Evolutionary conservation across 2,113 vertebrate genomes (phyloP).

Genomic region (Bombycilla garrulus): DNA sequence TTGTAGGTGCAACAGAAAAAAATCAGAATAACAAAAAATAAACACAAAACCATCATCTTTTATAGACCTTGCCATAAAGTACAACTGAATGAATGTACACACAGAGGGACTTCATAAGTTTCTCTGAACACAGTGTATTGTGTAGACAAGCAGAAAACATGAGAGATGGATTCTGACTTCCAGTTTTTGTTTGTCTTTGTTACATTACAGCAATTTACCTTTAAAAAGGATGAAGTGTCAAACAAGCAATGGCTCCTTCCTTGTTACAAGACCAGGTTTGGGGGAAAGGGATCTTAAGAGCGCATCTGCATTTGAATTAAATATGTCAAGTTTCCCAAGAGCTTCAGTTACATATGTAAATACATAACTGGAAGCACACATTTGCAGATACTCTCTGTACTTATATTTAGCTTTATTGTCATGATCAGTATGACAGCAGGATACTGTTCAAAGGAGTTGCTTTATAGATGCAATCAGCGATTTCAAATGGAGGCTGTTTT

Average conservation of each 20-base stretch:
- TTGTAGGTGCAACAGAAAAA: background rate
- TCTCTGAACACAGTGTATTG: background rate
- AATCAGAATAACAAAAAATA: background rate
- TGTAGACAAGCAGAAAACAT: background rate
- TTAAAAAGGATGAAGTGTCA: background rate
- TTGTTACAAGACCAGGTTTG: background rate
- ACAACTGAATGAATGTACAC: background rate
- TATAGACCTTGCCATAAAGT: background rate
- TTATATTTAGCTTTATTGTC: conserved; percentile 22
- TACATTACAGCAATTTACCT: background rate
- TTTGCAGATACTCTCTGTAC: background rate
- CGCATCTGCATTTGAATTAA: background rate
- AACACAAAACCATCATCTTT: background rate
- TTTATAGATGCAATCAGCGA: conserved; percentile 24
- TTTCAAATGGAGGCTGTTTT: conserved; percentile 13
- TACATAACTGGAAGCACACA: background rate
- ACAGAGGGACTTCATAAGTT: background rate
- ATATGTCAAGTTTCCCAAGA: background rate
- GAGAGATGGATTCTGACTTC: background rate
- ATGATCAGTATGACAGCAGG: background rate
- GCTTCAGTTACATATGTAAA: background rate
- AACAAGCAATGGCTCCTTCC: background rate
- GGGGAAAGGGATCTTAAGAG: background rate
- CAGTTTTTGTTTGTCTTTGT: background rate
- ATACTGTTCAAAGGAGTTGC: conserved; percentile 10